phyloP scores from a whole-genome alignment of 2,797 vertebrate species.

The Tarsius wallacei region DNA sequence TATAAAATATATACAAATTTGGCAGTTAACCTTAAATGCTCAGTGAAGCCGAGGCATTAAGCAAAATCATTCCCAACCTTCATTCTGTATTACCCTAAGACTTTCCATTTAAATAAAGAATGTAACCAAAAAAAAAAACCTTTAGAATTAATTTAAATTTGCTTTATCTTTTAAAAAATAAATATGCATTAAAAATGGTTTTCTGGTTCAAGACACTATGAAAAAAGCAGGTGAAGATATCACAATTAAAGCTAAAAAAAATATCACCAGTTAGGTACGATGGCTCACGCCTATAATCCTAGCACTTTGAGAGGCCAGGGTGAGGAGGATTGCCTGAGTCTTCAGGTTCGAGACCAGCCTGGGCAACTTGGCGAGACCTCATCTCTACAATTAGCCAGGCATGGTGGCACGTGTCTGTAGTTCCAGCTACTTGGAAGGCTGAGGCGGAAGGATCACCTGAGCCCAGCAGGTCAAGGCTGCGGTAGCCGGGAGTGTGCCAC shows the following conservation, averaged over 20 bases:
- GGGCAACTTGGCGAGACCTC: too few species aligned
- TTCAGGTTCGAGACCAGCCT: too few species aligned
- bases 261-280: not conserved
- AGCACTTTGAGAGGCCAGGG: not conserved
- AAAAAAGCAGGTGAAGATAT: constrained; percentile 34
- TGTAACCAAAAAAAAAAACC: not conserved
- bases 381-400: too few species aligned
- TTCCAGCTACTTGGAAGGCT: too few species aligned
- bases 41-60: not conserved
- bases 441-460: too few species aligned
- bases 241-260: constrained; percentile 11
- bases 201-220: constrained; percentile 41
- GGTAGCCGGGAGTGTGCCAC: too few species aligned
- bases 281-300: not conserved
- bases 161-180: constrained; percentile 54
- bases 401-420: too few species aligned
- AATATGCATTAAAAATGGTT: not conserved
- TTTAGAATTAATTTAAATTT: constrained; percentile 46
- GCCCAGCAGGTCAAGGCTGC: too few species aligned
- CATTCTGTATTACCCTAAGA: constrained; percentile 28
- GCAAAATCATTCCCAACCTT: constrained; percentile 47
- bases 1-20: not conserved
- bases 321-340: not conserved
- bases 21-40: not conserved
- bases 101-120: constrained; percentile 41